These are phyloP conservation scores for Blastobasis adustella DNA, from an alignment of 2,888 invertebrate species.

Conservation along the genomic window DNA sequence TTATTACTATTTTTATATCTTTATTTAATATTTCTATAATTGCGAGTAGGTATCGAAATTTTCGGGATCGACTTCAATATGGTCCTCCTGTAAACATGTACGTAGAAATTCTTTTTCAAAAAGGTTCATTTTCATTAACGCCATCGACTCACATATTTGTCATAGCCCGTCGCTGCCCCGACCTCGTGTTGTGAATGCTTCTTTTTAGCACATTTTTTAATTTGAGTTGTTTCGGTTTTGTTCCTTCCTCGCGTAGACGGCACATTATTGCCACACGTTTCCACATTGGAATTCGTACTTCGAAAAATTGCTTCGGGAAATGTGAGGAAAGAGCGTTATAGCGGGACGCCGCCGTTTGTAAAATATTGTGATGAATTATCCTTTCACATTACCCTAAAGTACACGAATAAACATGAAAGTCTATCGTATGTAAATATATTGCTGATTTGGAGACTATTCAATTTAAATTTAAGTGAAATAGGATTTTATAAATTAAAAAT, in stretches of 20 bases:
- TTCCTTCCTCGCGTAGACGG: slow-evolving; percentile 42
- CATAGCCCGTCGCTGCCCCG: slow-evolving; percentile 59
- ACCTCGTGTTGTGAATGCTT: slow-evolving; percentile 40
- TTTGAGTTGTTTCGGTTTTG: slow-evolving; percentile 61
- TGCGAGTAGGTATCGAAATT: slow-evolving; percentile 21
- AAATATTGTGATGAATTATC: too few relatives aligned
- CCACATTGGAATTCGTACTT: slow-evolving; percentile 34
- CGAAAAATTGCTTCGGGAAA: slow-evolving; percentile 12
- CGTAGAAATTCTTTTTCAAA: slow-evolving; percentile 40
- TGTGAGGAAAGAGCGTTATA: too few relatives aligned
- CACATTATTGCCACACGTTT: slow-evolving; percentile 37
- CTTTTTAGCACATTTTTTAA: slow-evolving; percentile 70
- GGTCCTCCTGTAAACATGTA: slow-evolving; percentile 23
- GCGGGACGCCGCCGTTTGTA: too few relatives aligned
- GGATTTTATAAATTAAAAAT: too few relatives aligned
- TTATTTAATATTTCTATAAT: too few relatives aligned
- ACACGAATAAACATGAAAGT: too few relatives aligned
- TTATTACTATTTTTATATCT: too few relatives aligned
- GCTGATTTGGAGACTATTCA: too few relatives aligned
- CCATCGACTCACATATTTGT: slow-evolving; percentile 73
- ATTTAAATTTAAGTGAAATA: too few relatives aligned
- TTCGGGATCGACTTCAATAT: slow-evolving; percentile 26
- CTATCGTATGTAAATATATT: too few relatives aligned
- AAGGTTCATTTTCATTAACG: slow-evolving; percentile 71
- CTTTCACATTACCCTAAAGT: too few relatives aligned